Percentiles rank a stretch among this genome's conserved stretches.
Evolutionary conservation across 2,797 vertebrate species (phyloP).

Genomic region (Sarcoramphus papa): DNA sequence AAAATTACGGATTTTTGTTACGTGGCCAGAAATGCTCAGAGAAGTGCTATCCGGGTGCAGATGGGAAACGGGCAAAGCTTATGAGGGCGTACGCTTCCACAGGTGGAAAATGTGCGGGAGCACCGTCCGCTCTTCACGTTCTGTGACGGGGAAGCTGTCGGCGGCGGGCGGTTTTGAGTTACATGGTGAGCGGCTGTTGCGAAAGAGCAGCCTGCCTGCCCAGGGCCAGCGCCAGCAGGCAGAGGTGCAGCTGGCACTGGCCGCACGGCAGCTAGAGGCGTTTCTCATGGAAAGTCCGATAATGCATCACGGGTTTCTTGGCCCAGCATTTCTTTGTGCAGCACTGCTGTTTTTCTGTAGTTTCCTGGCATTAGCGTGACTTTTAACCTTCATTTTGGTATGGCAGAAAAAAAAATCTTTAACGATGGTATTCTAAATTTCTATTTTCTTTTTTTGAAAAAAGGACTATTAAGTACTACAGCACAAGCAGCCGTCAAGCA

Average conservation of each 20-base stretch:
- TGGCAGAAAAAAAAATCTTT: background rate
- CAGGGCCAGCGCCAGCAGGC: background rate
- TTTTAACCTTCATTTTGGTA: background rate
- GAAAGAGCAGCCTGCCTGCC: background rate
- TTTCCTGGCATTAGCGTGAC: background rate
- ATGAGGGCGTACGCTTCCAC: fast-evolving
- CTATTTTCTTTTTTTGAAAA: background rate
- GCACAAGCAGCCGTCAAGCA: background rate
- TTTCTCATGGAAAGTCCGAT: background rate
- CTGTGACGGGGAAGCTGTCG: no score
- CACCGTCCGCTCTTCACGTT: fast-evolving
- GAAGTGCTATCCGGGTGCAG: fast-evolving
- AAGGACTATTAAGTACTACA: background rate
- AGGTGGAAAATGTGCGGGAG: background rate
- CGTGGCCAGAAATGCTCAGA: background rate
- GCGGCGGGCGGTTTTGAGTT: background rate
- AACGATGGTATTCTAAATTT: background rate
- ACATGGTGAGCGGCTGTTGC: background rate
- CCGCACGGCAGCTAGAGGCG: background rate
- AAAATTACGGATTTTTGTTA: background rate
- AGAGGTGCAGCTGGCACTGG: background rate
- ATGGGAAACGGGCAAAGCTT: background rate
- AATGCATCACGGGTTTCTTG: background rate
- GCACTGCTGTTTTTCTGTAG: background rate
- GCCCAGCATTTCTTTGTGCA: background rate